Conservation (phyloP, 2,113 vertebrate species). For the Catharus minimus region DNA sequence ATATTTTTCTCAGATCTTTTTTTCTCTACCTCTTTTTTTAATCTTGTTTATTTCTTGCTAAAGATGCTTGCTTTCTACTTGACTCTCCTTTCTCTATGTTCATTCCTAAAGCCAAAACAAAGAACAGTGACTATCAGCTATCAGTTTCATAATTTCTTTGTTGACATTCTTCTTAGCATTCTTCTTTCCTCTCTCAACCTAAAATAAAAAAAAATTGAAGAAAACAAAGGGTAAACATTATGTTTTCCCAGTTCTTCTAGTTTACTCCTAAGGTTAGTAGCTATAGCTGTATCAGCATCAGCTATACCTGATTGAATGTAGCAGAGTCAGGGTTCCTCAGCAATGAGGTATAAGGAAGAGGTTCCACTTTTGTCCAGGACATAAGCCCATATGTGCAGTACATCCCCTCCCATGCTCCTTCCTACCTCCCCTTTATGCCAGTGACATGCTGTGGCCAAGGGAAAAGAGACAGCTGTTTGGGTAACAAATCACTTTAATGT, state of each 20-base stretch:
- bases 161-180: background rate
- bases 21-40: background rate
- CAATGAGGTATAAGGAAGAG: fast-evolving
- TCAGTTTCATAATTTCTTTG: background rate
- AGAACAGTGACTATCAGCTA: background rate
- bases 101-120: background rate
- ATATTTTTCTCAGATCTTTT: background rate
- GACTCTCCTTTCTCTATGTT: background rate
- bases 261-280: background rate
- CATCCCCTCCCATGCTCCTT: background rate
- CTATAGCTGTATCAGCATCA: background rate
- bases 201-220: background rate
- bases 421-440: background rate
- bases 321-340: background rate
- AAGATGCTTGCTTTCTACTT: background rate
- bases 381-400: background rate
- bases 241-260: background rate
- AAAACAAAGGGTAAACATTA: background rate
- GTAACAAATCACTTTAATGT: background rate
- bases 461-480: background rate
- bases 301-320: background rate
- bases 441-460: background rate
- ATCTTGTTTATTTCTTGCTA: background rate
- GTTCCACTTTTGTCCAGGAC: background rate
- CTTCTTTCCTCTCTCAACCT: background rate